Conservation (phyloP, 2,113 vertebrate species). For the Myotis lucifugus region DNA sequence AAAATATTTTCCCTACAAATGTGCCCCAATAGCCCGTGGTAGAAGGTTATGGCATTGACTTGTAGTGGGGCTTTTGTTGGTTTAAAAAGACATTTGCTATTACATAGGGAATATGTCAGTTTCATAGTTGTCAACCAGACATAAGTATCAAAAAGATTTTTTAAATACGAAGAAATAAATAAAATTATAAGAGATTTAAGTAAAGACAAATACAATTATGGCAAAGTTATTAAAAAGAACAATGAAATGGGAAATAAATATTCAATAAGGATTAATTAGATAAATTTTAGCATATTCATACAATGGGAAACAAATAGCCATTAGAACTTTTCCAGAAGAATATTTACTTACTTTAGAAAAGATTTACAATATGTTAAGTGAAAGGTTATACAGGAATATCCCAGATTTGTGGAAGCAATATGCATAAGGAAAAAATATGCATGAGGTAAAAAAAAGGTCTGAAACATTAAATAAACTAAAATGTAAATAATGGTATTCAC, state of each 20-base stretch:
- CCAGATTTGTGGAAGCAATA: not conserved
- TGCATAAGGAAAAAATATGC: not conserved
- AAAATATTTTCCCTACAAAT: not conserved
- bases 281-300: not conserved
- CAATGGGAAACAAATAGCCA: slow-evolving; percentile 14
- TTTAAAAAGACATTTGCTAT: not conserved
- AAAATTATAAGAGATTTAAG: slow-evolving; percentile 1
- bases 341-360: slow-evolving; percentile 20
- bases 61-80: not conserved
- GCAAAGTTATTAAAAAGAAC: not conserved
- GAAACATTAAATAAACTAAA: not conserved
- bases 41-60: not conserved
- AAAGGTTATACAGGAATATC: not conserved
- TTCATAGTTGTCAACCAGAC: not conserved
- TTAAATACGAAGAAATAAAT: slow-evolving; percentile 24
- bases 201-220: slow-evolving; percentile 23
- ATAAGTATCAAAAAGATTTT: not conserved
- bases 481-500: not conserved
- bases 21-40: not conserved
- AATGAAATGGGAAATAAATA: slow-evolving; percentile 27
- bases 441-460: not conserved
- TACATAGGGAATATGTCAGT: not conserved
- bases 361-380: not conserved
- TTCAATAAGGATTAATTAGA: not conserved
- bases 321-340: not conserved